Percentiles rank a stretch among this genome's conserved stretches.
Evolutionary conservation across 2,797 vertebrate genomes (phyloP).

Genomic region (Podarcis lilfordi): DNA sequence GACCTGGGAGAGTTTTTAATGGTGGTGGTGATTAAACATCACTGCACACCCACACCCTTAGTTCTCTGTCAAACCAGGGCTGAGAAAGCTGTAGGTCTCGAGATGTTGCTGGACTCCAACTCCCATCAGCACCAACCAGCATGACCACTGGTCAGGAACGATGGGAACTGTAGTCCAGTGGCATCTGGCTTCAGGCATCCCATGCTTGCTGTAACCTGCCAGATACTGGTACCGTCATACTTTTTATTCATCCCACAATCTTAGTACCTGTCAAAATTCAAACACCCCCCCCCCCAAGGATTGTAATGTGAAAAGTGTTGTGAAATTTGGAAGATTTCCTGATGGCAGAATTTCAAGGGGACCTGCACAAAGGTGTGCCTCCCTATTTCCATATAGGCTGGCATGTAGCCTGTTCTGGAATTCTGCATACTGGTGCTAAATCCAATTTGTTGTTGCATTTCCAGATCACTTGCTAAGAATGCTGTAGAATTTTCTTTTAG

Average conservation of each 20-base stretch:
- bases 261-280: background rate
- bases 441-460: background rate
- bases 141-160: too few relatives aligned
- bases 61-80: background rate
- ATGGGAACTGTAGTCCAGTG: too few relatives aligned
- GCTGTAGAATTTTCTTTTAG: background rate
- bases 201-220: background rate
- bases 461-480: background rate
- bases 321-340: background rate
- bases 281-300: background rate
- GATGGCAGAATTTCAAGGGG: background rate
- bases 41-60: background rate
- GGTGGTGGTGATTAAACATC: background rate
- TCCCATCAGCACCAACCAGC: too few relatives aligned
- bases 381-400: background rate
- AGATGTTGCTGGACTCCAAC: too few relatives aligned
- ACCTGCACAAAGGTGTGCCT: background rate
- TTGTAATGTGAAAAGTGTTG: background rate
- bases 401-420: conserved; percentile 23
- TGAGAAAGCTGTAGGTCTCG: too few relatives aligned
- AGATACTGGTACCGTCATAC: background rate
- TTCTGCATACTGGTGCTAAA: background rate
- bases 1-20: background rate
- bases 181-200: too few relatives aligned
- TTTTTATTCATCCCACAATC: background rate